phyloP scores from a whole-genome alignment of 2,888 invertebrate species.

The Trisateles emortualis region DNA sequence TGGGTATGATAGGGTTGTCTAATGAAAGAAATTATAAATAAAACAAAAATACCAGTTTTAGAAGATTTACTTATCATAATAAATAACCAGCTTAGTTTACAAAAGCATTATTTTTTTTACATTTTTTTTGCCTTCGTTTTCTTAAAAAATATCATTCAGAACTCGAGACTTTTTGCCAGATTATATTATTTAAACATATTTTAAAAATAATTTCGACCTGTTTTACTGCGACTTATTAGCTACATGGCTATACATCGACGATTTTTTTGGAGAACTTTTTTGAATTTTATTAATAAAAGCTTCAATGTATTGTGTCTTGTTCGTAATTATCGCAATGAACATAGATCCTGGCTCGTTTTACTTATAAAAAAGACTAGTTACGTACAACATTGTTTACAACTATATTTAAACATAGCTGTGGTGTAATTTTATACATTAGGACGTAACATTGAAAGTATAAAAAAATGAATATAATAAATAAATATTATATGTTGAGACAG shows the following conservation, averaged over 20 bases:
- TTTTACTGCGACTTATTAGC: slow-evolving; percentile 2
- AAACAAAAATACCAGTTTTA: slow-evolving; percentile 64
- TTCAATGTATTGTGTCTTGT: slow-evolving; percentile 1
- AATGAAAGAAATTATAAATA: slow-evolving; percentile 44
- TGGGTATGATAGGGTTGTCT: too few relatives aligned
- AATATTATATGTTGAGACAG: too few relatives aligned
- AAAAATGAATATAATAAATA: too few relatives aligned
- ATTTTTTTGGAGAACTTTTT: not conserved
- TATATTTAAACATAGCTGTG: slow-evolving; percentile 40
- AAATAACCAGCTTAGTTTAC: slow-evolving; percentile 84
- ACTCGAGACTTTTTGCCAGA: slow-evolving; percentile 55
- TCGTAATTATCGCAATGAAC: slow-evolving; percentile 6
- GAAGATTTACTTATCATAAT: slow-evolving; percentile 83
- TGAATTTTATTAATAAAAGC: not conserved
- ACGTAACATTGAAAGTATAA: slow-evolving; percentile 16
- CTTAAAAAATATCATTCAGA: slow-evolving; percentile 63
- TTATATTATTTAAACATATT: slow-evolving; percentile 23
- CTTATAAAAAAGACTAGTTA: slow-evolving; percentile 66
- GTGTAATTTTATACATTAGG: slow-evolving; percentile 11
- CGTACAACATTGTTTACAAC: slow-evolving; percentile 60
- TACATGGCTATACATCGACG: not conserved
- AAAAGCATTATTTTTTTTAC: slow-evolving; percentile 72
- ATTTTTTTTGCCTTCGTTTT: slow-evolving; percentile 60
- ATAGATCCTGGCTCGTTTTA: slow-evolving; percentile 14
- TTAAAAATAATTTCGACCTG: slow-evolving; percentile 24